Conservation (phyloP, 2,797 vertebrate species). For the Macropodus opercularis region DNA sequence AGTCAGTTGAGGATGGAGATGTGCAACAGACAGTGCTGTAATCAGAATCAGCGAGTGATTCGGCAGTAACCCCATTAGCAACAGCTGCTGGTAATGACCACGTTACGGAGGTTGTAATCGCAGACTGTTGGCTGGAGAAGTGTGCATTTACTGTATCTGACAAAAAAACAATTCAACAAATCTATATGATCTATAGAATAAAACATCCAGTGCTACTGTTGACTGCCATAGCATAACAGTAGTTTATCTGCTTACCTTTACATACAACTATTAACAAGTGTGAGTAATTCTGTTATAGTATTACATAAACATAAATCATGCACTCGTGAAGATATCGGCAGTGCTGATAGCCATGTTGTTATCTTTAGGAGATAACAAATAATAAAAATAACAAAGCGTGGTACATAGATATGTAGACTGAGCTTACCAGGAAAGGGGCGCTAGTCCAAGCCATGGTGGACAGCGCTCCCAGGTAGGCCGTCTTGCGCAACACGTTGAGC, state of each 20-base stretch:
- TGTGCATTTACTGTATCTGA: neutral
- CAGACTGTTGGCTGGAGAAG: slow-evolving; percentile 1
- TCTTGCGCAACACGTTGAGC: slow-evolving; percentile 86
- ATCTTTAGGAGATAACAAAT: neutral
- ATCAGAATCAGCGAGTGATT: slow-evolving; percentile 13
- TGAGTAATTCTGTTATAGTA: neutral
- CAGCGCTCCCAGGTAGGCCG: slow-evolving; percentile 87
- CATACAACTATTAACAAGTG: neutral
- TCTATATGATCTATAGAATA: no score
- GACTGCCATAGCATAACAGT: neutral
- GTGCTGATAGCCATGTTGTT: neutral
- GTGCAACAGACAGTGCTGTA: neutral
- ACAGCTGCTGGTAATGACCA: slow-evolving; percentile 6
- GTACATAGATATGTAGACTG: neutral
- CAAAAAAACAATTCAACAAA: neutral
- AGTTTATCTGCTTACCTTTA: neutral
- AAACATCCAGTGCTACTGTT: neutral
- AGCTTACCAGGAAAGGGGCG: slow-evolving; percentile 90
- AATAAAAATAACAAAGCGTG: neutral
- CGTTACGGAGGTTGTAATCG: neutral
- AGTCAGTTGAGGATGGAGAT: slow-evolving; percentile 3
- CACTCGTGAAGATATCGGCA: neutral
- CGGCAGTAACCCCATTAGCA: slow-evolving; percentile 8
- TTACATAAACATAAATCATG: no score
- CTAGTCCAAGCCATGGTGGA: slow-evolving; percentile 91